phyloP scores from a whole-genome alignment of 2,797 vertebrate genomes.

The Thripadectes ignobilis region DNA sequence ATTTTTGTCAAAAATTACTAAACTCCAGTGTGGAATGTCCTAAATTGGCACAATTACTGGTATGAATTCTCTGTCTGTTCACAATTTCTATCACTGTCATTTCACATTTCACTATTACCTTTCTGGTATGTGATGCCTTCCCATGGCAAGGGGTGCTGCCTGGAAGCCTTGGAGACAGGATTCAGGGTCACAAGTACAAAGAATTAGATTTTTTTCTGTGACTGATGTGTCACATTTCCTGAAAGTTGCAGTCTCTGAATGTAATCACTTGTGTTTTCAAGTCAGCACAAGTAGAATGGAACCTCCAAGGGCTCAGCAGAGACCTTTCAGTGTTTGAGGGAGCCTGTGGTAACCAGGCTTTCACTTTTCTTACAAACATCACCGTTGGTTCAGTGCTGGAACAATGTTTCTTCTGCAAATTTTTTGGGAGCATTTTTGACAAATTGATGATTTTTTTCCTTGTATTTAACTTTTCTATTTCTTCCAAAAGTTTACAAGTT shows the following conservation, averaged over 20 bases:
- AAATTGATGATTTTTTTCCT: not conserved
- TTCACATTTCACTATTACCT: not conserved
- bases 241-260: not conserved
- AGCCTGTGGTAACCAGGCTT: not conserved
- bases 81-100: not conserved
- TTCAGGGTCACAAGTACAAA: not conserved
- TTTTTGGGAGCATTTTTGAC: not conserved
- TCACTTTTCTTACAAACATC: not conserved
- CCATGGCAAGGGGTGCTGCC: not conserved
- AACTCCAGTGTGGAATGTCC: not conserved
- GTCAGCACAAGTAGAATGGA: not conserved
- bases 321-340: not conserved
- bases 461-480: not conserved
- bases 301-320: not conserved
- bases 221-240: not conserved
- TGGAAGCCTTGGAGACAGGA: not conserved
- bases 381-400: not conserved
- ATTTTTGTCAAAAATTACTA: not conserved
- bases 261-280: not conserved
- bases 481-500: not conserved
- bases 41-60: not conserved
- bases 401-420: not conserved
- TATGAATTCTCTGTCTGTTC: not conserved
- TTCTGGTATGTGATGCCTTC: not conserved
- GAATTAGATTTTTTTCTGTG: not conserved